Evolutionary conservation across 2,797 vertebrate genomes (phyloP).

Genomic region (Xerus rutilus): DNA sequence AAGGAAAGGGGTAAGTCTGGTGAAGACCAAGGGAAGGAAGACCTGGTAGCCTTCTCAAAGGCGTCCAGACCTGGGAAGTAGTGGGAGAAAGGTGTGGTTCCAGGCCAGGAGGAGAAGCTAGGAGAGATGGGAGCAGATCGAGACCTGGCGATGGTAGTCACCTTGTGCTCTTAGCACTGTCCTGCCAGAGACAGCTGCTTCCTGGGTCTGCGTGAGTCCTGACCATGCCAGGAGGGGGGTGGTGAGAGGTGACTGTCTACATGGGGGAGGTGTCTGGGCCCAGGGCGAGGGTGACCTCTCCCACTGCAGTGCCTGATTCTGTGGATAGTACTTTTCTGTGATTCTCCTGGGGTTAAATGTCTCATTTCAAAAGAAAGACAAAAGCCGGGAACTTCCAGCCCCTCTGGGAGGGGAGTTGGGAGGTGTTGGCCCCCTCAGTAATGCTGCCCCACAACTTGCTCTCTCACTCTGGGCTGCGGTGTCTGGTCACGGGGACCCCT

Average conservation of each 20-base stretch:
- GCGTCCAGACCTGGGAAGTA: neutral
- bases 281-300: neutral
- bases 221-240: neutral
- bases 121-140: neutral
- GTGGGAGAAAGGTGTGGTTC: neutral
- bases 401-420: neutral
- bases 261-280: neutral
- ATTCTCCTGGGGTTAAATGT: neutral
- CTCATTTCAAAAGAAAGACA: conserved; percentile 39
- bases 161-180: neutral
- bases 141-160: neutral
- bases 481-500: neutral
- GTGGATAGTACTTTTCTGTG: conserved; percentile 26
- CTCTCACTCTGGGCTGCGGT: neutral
- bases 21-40: neutral
- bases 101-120: neutral
- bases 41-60: neutral
- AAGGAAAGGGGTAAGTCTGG: neutral
- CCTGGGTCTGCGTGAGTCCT: neutral
- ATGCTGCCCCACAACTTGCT: neutral
- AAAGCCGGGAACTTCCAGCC: conserved; percentile 50
- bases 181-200: neutral
- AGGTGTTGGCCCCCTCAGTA: neutral
- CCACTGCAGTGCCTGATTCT: neutral
- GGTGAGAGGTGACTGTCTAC: neutral